Evolutionary conservation across 1,140 invertebrate genomes (phyloP).

Genomic region (Drosophila carrolli): DNA sequence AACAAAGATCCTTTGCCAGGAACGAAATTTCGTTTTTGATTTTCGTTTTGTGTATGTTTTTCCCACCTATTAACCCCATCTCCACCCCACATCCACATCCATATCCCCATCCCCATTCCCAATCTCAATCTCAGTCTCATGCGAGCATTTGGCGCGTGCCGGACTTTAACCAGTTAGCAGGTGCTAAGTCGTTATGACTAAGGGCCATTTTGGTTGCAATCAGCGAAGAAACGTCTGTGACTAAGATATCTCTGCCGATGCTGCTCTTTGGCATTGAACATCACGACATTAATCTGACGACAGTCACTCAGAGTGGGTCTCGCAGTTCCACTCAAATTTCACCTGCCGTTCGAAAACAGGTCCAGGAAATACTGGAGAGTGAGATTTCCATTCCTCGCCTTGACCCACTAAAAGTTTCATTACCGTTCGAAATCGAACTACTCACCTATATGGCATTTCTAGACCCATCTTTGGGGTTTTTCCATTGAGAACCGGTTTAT

Average conservation of each 20-base stretch:
- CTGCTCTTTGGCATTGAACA: slow-evolving; percentile 66
- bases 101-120: slow-evolving; percentile 13
- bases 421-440: slow-evolving; percentile 15
- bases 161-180: slow-evolving; percentile 64
- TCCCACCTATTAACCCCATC: slow-evolving; percentile 19
- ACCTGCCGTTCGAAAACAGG: slow-evolving; percentile 53
- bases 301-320: slow-evolving; percentile 20
- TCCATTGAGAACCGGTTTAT: slow-evolving; percentile 27
- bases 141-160: slow-evolving; percentile 53
- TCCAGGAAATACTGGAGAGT: slow-evolving; percentile 33
- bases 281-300: slow-evolving; percentile 22
- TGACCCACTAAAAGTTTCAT: slow-evolving; percentile 34
- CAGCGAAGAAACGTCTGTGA: slow-evolving; percentile 56
- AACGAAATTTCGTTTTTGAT: slow-evolving; percentile 73
- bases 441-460: slow-evolving; percentile 39
- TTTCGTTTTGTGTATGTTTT: slow-evolving; percentile 65
- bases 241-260: slow-evolving; percentile 45
- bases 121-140: slow-evolving; percentile 26
- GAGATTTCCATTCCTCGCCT: slow-evolving; percentile 2
- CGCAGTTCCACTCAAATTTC: slow-evolving; percentile 57
- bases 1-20: slow-evolving; percentile 76
- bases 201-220: slow-evolving; percentile 61
- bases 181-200: slow-evolving; percentile 65
- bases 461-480: slow-evolving; percentile 24
- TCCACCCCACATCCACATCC: background rate